These are phyloP conservation scores for Limenitis camilla DNA, from an alignment of 2,888 invertebrate species.

Conservation along the genomic window DNA sequence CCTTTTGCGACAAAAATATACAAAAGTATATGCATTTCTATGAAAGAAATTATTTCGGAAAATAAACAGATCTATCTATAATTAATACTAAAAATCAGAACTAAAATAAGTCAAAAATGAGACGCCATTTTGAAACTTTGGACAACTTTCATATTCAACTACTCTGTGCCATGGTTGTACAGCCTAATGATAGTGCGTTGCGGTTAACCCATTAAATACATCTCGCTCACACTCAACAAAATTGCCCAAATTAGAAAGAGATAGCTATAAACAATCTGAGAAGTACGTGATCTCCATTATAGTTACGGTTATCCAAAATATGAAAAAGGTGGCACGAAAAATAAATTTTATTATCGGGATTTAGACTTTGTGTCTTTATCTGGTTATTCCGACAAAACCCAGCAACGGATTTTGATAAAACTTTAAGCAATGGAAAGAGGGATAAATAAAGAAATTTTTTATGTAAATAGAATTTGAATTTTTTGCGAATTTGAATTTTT, in stretches of 20 bases:
- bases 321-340: constrained; percentile 16
- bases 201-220: constrained; percentile 61
- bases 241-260: constrained; percentile 54
- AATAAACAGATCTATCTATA: too few relatives aligned
- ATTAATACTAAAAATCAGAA: background rate
- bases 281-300: constrained; percentile 72
- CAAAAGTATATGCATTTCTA: too few relatives aligned
- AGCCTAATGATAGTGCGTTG: constrained; percentile 64
- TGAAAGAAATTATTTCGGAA: too few relatives aligned
- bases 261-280: constrained; percentile 50
- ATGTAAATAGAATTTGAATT: too few relatives aligned
- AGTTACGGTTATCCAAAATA: constrained; percentile 31
- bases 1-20: too few relatives aligned
- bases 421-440: too few relatives aligned
- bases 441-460: too few relatives aligned
- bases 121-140: background rate
- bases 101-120: background rate
- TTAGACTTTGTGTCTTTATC: constrained; percentile 6
- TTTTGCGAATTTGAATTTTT: too few relatives aligned
- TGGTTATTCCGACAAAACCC: too few relatives aligned
- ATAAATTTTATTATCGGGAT: constrained; percentile 16
- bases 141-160: constrained; percentile 22
- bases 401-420: too few relatives aligned
- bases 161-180: constrained; percentile 38
- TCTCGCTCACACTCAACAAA: constrained; percentile 53